Evolutionary conservation across 2,888 invertebrate genomes (phyloP), one percentile per base, ranked within the genome.

Genomic region (Drosophila neutralis): DNA sequence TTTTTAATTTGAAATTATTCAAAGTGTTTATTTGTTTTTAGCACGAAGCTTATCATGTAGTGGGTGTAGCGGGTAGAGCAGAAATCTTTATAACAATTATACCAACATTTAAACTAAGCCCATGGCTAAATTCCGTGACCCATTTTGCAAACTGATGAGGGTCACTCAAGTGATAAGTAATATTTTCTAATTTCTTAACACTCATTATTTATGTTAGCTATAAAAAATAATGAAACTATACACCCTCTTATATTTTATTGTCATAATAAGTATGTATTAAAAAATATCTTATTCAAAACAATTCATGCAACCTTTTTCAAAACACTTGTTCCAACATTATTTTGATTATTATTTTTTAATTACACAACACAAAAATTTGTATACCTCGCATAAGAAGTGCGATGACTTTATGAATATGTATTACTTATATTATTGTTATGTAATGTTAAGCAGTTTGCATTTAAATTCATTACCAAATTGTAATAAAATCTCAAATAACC

Each of bases 1-100:
- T 29, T 64, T 42, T 69, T 87, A 76, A 84, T 89, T 75, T 71
- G 65, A 74, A 38, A 56, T 73, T 85, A 69, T 87, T 63, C 33
- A 56, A 56, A 62, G 7, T 79, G 68, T 82, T 76, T 85, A 73
- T 83, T 90, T 87, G 60, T 33, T 31, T 60, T 38, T 27, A 33
- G 18, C 60, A 35, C 52, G 24, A 18, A 31, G 59, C 56, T 78
- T 83, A 80, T 77, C 69, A 40, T 31, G 27, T 15, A 38, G 18
- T 24, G 21, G 6, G 42, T 63, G 29, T 56, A 18, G n/a, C 11
- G 7, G 35, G 5, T 11, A n/a, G 13, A 11, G 38, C 52, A 62
- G 27, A 24, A 63, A 45, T 27, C 24, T 8, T 18, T 18, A 11
- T n/a, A 38, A 48, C 21, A 42, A 29, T 27, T 59, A 13, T 31